Percentiles rank a stretch among this genome's conserved stretches.
Evolutionary conservation across 2,888 invertebrate species (phyloP).

Genomic region (Cantharis flavilabris): DNA sequence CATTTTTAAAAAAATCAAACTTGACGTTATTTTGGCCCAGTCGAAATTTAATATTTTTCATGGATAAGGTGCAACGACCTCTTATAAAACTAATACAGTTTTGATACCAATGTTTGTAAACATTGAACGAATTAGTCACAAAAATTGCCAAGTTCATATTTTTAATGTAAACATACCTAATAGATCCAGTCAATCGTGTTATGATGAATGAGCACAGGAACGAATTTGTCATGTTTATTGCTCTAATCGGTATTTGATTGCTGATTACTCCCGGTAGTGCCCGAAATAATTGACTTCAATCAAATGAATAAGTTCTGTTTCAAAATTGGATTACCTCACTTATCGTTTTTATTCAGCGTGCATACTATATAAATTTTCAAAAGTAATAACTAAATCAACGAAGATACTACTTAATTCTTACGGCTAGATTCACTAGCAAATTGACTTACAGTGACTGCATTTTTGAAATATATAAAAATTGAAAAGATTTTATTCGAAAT

Average conservation of each 20-base stretch:
- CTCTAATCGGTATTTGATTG: not conserved
- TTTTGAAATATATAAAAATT: too few species aligned
- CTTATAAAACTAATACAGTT: not conserved
- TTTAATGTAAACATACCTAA: not conserved
- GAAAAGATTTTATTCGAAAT: too few species aligned
- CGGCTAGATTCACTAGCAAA: too few species aligned
- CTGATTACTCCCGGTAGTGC: not conserved
- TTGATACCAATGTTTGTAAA: not conserved
- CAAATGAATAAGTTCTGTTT: not conserved
- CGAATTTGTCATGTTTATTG: not conserved
- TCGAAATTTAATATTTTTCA: too few species aligned
- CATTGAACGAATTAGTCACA: not conserved
- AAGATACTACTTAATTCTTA: not conserved
- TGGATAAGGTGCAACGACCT: not conserved
- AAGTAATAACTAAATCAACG: not conserved
- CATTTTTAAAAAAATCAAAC: too few species aligned
- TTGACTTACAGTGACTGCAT: too few species aligned
- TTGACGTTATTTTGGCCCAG: too few species aligned
- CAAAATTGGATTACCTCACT: not conserved
- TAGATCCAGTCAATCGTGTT: not conserved
- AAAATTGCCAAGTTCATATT: not conserved
- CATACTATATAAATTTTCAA: too few species aligned
- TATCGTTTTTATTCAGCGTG: not conserved
- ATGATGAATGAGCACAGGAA: not conserved
- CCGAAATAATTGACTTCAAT: not conserved